Conservation (phyloP, 2,113 vertebrate species). For the Halcyon malimbica region DNA sequence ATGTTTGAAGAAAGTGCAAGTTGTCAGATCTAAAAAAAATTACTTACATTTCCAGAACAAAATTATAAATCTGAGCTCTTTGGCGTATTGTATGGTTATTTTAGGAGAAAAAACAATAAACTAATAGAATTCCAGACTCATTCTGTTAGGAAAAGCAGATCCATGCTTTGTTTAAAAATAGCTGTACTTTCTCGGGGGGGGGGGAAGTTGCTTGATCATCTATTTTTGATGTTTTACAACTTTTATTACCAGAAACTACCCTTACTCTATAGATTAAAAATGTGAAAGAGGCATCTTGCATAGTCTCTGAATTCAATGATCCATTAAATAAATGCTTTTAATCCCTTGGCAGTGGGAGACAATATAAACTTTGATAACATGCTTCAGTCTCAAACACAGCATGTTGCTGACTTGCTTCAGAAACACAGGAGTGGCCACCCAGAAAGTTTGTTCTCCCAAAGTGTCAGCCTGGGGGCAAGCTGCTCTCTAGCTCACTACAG, state of each 20-base stretch:
- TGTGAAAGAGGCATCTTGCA: background rate
- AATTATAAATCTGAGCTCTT: background rate
- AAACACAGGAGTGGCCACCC: background rate
- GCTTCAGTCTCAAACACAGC: background rate
- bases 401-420: background rate
- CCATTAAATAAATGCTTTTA: background rate
- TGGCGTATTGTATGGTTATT: background rate
- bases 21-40: background rate
- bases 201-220: background rate
- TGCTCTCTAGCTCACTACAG: background rate
- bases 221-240: conserved; percentile 1
- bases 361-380: background rate
- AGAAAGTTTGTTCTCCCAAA: background rate
- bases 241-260: background rate
- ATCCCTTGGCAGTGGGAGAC: background rate
- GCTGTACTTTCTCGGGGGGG: background rate
- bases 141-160: background rate
- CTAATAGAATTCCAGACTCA: background rate
- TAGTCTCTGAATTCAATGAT: background rate
- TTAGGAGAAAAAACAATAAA: background rate
- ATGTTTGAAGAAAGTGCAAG: background rate
- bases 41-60: background rate
- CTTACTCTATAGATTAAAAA: background rate
- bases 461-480: background rate
- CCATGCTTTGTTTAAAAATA: background rate